Conservation (phyloP, 2,888 invertebrate genomes). For the Polymixis lichenea region DNA sequence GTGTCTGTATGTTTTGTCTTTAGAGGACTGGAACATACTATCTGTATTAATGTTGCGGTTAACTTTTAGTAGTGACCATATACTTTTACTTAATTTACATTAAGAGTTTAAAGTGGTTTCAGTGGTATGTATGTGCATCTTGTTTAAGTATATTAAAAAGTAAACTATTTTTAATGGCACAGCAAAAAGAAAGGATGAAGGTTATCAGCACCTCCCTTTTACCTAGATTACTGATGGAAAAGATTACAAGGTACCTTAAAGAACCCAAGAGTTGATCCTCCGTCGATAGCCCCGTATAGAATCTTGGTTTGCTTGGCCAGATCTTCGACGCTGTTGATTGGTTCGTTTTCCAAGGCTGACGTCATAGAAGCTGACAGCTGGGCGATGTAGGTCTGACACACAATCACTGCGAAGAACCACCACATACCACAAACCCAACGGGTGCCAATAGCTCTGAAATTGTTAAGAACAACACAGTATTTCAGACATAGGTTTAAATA, state of each 20-base stretch:
- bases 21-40: conserved; percentile 90
- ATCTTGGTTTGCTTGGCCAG: conserved; percentile 97
- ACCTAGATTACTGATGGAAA: background rate
- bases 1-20: conserved; percentile 95
- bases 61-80: background rate
- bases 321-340: conserved; percentile 97
- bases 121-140: background rate
- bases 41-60: background rate
- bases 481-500: background rate
- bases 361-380: conserved; percentile 98
- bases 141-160: background rate
- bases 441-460: conserved; percentile 95
- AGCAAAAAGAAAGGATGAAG: no score
- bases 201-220: background rate
- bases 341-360: conserved; percentile 95
- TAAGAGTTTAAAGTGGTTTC: background rate
- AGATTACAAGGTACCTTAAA: conserved; percentile 89
- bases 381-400: conserved; percentile 98
- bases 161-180: background rate
- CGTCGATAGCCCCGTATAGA: conserved; percentile 95
- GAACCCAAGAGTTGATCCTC: conserved; percentile 97
- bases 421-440: conserved; percentile 97
- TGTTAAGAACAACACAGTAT: background rate
- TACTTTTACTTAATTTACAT: background rate
- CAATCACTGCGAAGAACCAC: conserved; percentile 98